A percentile compares a stretch with the other conserved stretches of the same genome.
Conservation (phyloP, 2,797 vertebrate species). For the Sebastes wilsoni region DNA sequence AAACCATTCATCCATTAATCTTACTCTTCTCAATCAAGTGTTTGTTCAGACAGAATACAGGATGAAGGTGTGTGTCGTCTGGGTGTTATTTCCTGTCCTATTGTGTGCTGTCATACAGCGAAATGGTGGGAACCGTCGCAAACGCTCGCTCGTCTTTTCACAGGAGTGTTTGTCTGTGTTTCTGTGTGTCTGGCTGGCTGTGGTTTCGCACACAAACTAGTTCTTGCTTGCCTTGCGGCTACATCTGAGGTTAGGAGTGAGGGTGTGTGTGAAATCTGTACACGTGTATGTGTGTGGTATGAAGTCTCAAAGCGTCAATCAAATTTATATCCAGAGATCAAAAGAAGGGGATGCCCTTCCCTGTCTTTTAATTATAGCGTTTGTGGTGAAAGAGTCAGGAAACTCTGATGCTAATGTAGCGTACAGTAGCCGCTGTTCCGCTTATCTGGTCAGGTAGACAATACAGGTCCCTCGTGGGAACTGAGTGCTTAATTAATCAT, state of each 20-base stretch:
- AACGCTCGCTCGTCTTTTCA: conserved; percentile 39
- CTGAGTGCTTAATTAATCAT: conserved; percentile 16
- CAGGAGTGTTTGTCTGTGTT: conserved; percentile 52
- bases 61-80: conserved; percentile 73
- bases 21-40: conserved; percentile 46
- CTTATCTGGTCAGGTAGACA: conserved; percentile 37
- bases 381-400: conserved; percentile 50
- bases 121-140: conserved; percentile 63
- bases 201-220: conserved; percentile 64
- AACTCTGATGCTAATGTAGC: conserved; percentile 53
- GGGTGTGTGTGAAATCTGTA: conserved; percentile 15
- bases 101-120: conserved; percentile 65
- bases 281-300: conserved; percentile 49
- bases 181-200: conserved; percentile 46
- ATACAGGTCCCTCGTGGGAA: background rate
- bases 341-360: conserved; percentile 68
- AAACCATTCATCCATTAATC: conserved; percentile 66
- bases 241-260: conserved; percentile 51
- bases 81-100: conserved; percentile 67
- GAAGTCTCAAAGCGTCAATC: conserved; percentile 63
- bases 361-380: conserved; percentile 65
- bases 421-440: conserved; percentile 22
- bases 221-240: conserved; percentile 66
- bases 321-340: conserved; percentile 66
- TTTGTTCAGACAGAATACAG: conserved; percentile 69